phyloP scores from a whole-genome alignment of 1,140 invertebrate species.

The Eriocheir sinensis region DNA sequence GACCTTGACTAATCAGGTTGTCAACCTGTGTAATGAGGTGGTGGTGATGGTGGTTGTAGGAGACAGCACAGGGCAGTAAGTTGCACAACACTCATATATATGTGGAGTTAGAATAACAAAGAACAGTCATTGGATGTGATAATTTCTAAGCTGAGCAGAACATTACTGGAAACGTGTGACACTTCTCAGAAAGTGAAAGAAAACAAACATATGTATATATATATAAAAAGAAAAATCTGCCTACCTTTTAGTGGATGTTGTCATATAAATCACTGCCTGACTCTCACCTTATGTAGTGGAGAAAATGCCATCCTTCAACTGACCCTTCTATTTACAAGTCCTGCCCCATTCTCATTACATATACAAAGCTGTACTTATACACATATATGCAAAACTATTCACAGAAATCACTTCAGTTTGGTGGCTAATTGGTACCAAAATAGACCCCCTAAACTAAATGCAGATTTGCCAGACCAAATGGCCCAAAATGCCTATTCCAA shows the following conservation, averaged over 20 bases:
- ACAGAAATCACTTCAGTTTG: too few species aligned
- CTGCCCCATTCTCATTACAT: too few species aligned
- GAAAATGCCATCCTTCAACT: too few species aligned
- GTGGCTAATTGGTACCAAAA: too few species aligned
- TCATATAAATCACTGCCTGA: too few species aligned
- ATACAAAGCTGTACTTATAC: too few species aligned
- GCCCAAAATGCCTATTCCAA: too few species aligned
- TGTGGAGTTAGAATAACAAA: constrained; percentile 3
- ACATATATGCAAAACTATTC: too few species aligned
- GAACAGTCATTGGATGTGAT: neutral
- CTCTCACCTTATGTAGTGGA: too few species aligned
- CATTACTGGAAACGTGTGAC: neutral
- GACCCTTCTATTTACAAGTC: too few species aligned
- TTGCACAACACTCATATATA: neutral
- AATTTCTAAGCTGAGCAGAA: neutral
- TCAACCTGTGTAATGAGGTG: neutral
- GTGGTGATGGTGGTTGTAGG: neutral
- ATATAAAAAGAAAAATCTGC: neutral
- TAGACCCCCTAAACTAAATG: too few species aligned
- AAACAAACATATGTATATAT: neutral
- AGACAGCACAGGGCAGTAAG: neutral
- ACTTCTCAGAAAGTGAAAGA: neutral
- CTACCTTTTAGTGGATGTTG: neutral
- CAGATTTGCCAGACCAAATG: too few species aligned
- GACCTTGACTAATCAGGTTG: neutral